Base-by-base conservation (phyloP, 2,888 invertebrate species). In the Microplitis deprimator region DNA sequence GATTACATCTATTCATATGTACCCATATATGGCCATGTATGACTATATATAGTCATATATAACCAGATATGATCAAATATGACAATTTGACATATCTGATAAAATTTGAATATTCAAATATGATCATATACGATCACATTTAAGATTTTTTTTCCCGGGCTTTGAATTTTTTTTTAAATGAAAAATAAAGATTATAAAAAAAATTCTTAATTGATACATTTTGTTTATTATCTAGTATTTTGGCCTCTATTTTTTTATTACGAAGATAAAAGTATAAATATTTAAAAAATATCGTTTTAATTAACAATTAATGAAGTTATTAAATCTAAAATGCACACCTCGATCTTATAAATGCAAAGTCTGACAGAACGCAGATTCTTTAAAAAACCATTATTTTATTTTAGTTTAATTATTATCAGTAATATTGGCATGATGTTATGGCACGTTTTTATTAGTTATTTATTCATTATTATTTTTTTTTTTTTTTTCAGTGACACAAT, bases 391-490 rank as follows among this genome's bases (percentile, higher is more conserved):
- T 85, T 83, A 79, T 82, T 59, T 65, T 59, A 79, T 81, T 67
- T 70, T 59, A 84, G 85, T 85, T 79, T 85, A 84, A 84, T 77
- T 72, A 86, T 86, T 87, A 88, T 87, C 82, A 83, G 83, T 88
- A 89, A 87, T 86, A 87, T 89, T 89, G 89, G 89, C 89, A 89
- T 89, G 88, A 88, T 87, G 87, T 89, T 89, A 89, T 89, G 89
- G 89, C 89, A 89, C 89, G 87, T 89, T 88, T 85, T 86, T 85
- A 85, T 84, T 88, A 87, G 84, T 85, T 83, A 83, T 79, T 84
- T 83, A 86, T 85, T 85, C 85, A 81, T 85, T 85, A 83, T 79
- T 79, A 29, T 76, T 68, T 77, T 69, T 68, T 81, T 80, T 77
- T 81, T 81, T 81, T 83, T 83, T 82, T 78, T 81, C 81, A 80